These are phyloP conservation scores for Leguminivora glycinivorella DNA, from an alignment of 1,140 invertebrate species.

Conservation along the genomic window DNA sequence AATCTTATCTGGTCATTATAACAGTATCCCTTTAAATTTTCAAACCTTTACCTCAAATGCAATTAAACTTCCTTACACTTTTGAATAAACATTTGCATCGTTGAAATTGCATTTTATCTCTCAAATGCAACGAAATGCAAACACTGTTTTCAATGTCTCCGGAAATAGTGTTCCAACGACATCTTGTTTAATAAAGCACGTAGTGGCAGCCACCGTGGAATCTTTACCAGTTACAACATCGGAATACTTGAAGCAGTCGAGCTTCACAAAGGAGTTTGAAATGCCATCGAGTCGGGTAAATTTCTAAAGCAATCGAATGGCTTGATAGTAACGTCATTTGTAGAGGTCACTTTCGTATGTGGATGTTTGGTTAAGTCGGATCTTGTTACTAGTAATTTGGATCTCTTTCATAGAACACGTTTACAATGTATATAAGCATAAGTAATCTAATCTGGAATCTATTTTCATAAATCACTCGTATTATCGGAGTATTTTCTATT, in stretches of 20 bases:
- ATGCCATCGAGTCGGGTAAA: neutral
- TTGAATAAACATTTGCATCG: neutral
- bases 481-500: no score
- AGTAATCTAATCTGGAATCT: neutral
- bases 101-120: neutral
- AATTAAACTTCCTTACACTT: neutral
- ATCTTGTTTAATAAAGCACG: slow-evolving; percentile 23
- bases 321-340: slow-evolving; percentile 1
- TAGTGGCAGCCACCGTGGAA: slow-evolving; percentile 13
- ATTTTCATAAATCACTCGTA: neutral
- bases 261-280: neutral
- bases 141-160: slow-evolving; percentile 11
- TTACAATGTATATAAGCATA: neutral
- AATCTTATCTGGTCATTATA: no score
- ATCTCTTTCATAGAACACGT: neutral
- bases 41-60: neutral
- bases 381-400: neutral
- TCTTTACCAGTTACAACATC: slow-evolving; percentile 6
- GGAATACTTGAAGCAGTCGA: neutral
- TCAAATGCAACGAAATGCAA: slow-evolving; percentile 2
- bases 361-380: neutral
- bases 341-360: neutral
- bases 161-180: slow-evolving; percentile 2
- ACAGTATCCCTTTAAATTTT: no score
- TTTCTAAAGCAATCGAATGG: neutral